Base-by-base conservation (phyloP, 2,797 vertebrate genomes). In the Pangasius macronema region DNA sequence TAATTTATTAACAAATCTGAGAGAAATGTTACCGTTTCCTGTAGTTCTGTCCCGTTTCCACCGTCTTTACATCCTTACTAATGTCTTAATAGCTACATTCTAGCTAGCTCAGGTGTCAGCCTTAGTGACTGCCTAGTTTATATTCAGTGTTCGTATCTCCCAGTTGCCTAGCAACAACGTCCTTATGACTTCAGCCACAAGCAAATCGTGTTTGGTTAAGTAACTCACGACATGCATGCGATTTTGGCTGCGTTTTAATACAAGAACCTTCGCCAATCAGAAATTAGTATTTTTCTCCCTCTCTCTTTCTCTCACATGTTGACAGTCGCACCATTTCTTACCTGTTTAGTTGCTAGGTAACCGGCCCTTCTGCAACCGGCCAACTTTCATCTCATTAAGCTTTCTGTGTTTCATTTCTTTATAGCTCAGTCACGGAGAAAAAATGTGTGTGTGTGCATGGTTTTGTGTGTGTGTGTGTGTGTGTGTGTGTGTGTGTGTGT, bases 291-390 rank as follows among this genome's bases (percentile, higher is more conserved):
- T 73, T 55, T 14, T 85, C 59, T 86, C 57, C 36, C 76, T 33
- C 55, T 81, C 33, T 49, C 1, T 68, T 3, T 86, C 3, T 51
- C 20, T 42, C 85, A 55, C 24, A n/a, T 72, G 7, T 81, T 33
- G 85, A 75, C 63, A 85, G 79, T 65, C 61, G 82, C 80, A 79
- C 72, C 27, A 61, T 0, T 11, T 89, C 67, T 88, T 93, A 94
- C 94, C 93, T 93, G 83, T 85, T 76, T 81, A 46, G 94, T 96
- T 95, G 93, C 96, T 93, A 93, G 92, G 95, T 94, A 94, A 95
- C 93, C 8, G 91, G 88, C 53, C 88, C 90, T 10, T 85, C 86
- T 89, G 80, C 91, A 92, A 84, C 86, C 79, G 61, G 70, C 67
- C 39, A 88, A 89, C 88, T 82, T 63, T 90, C 22, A 51, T 90